Base-by-base conservation (phyloP, 2,888 invertebrate species). In the Uropetala carovei region DNA sequence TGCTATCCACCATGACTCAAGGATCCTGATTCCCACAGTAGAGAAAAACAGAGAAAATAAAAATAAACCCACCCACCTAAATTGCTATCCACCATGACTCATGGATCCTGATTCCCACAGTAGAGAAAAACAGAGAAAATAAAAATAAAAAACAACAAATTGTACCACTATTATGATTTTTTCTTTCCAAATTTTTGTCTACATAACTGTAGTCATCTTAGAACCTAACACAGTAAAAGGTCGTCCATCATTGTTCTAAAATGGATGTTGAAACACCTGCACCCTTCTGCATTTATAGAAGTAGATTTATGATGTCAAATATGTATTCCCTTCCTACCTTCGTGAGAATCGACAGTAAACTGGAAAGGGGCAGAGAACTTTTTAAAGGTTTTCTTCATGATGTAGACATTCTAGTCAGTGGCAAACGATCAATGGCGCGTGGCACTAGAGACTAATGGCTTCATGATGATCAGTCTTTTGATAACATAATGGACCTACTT, bases 291-390 rank as follows among this genome's bases (percentile, higher is more conserved):
- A 75, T 75, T 75, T 22, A 75, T 75, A 75, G n/a, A n/a, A n/a
- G 4, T 75, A 43, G 43, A 43, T 22, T 75, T 18, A 27, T 75
- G 75, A 27, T 75, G 75, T 27, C 27, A 75, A 75, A 75, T 27
- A n/a, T n/a, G n/a, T n/a, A 22, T 75, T 75, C 75, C 75, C 75
- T 75, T 27, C 75, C 75, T 75, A 75, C 75, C 75, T 75, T 75
- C 75, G 2, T 75, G 22, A 0, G 75, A 75, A 75, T 75, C 22
- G 75, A 22, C 75, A 75, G 75, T 75, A 75, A 22, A 75, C 75
- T 75, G 75, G 75, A 75, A 27, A 27, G 75, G 75, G 75, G 75
- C 27, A 75, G 22, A 75, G 75, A 75, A 27, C 75, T 75, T 75
- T 75, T 75, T 22, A 75, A 75, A 75, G 75, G 27, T 75, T 75